These are phyloP conservation scores for Agriopis leucophaearia DNA, from an alignment of 2,888 invertebrate genomes.

Conservation along the genomic window DNA sequence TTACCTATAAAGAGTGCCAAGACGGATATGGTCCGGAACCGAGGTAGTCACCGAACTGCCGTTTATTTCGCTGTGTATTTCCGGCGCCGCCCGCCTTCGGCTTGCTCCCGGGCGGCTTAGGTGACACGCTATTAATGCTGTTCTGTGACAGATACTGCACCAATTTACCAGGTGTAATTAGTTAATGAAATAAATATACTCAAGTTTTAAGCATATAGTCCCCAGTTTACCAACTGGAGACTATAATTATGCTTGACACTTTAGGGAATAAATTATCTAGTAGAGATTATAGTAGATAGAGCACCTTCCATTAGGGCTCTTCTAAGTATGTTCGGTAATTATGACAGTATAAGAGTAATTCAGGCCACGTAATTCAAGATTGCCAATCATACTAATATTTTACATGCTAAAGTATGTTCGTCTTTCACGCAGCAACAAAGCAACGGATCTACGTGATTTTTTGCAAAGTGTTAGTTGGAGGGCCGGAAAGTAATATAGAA, in stretches of 20 bases:
- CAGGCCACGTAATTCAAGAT: neutral
- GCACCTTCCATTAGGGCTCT: neutral
- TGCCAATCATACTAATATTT: too few relatives aligned
- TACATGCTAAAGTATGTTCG: too few relatives aligned
- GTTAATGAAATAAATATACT: constrained; percentile 14
- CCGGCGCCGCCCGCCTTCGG: constrained; percentile 27
- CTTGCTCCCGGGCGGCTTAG: constrained; percentile 29
- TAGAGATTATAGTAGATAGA: neutral
- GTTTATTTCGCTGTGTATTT: constrained; percentile 41
- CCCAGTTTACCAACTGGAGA: neutral
- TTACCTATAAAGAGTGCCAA: constrained; percentile 29
- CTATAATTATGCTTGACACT: neutral
- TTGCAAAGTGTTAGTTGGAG: too few relatives aligned
- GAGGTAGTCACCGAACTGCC: constrained; percentile 33
- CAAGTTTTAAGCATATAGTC: too few relatives aligned
- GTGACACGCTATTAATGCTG: constrained; percentile 37
- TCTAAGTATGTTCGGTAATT: neutral
- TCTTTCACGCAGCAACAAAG: too few relatives aligned
- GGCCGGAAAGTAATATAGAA: too few relatives aligned
- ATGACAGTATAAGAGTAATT: neutral
- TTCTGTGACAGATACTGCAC: constrained; percentile 40
- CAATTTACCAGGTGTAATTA: constrained; percentile 26
- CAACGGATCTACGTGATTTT: too few relatives aligned
- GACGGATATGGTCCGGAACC: constrained; percentile 42
- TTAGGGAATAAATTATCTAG: neutral